Evolutionary conservation across 2,888 invertebrate species (phyloP), one percentile per base, ranked within the genome.

Genomic region (Eupithecia inturbata): DNA sequence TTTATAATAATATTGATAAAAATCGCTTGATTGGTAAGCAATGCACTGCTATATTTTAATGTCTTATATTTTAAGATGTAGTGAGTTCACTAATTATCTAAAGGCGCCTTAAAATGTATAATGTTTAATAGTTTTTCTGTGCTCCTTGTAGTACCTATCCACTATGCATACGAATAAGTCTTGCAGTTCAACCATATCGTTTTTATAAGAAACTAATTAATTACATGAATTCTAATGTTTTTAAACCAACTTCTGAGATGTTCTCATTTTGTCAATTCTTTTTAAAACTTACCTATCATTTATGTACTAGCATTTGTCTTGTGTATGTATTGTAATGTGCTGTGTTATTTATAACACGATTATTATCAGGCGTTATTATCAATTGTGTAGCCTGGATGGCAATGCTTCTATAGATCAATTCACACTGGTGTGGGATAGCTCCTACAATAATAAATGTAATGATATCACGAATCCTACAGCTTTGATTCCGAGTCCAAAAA

Each of bases 81-180:
- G 87, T 88, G 82, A 84, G 77, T 84, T 88, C 84, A 87, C 87
- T 87, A 86, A 85, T 84, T 80, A 85, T 88, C 87, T 89, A 86
- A 89, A 89, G 85, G 89, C 90, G 90, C 90, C 90, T 91, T 91
- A 90, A 85, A 86, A 85, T 88, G 88, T 85, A 81, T 85, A 84
- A 83, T 76, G 83, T 83, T 82, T 82, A 81, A 85, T 85, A 87
- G 83, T 86, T 86, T 82, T 82, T 87, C 84, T 85, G 84, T 87
- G 83, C 84, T 86, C 83, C 82, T 84, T 83, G 81, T 82, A 82
- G 80, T 85, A 66, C 36, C 66, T 66, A 82, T 85, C 83, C 84
- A 84, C 80, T 84, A 82, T 83, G 84, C 57, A 26, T 57, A 63
- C 41, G 22, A 28, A 33, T 67, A 70, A 70, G 57, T 57, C 70